Base-by-base conservation (phyloP, 2,888 invertebrate genomes). In the Siphonodentalium dalli region DNA sequence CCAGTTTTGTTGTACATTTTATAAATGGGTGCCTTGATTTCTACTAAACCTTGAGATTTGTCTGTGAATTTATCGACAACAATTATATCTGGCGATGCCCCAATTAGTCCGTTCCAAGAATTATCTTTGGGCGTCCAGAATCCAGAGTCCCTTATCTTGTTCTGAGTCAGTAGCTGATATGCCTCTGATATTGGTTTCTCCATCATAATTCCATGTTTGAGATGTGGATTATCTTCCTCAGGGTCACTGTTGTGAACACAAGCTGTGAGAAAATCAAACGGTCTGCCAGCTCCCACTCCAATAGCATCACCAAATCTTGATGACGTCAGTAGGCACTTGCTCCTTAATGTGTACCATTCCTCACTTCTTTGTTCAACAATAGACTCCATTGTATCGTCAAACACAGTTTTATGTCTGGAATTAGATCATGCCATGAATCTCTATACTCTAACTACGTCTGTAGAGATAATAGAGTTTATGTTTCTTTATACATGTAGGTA, bases 301-400 rank as follows among this genome's bases (percentile, higher is more conserved):
- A 74, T 40, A 34, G 69, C 74, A 51, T 72, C 72, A 21, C 71
- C 72, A 60, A 74, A 71, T 18, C 45, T 54, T 3, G 71, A 72
- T 27, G 71, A 69, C 26, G 74, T 74, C 6, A 74, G 44, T n/a
- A 41, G 39, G 1, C 69, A 65, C 5, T 43, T 56, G 15, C 54
- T 49, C 18, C 71, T 56, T 18, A 68, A 40, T 4, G 59, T 57
- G 58, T 65, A 65, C 74, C 72, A 74, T 47, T 66, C 69, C 9
- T 48, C 40, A 21, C 65, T 62, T 37, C 68, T 54, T 45, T 71
- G 74, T 37, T 57, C 53, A 6, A 72, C 68, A 29, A 54, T 51
- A 42, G 66, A 60, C 49, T 74, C 74, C 63, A 68, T 69, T n/a
- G n/a, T n/a, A n/a, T n/a, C n/a, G n/a, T n/a, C n/a, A n/a, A n/a